These are phyloP conservation scores for Halotydeus destructor DNA, from an alignment of 1,140 invertebrate species.

Conservation along the genomic window DNA sequence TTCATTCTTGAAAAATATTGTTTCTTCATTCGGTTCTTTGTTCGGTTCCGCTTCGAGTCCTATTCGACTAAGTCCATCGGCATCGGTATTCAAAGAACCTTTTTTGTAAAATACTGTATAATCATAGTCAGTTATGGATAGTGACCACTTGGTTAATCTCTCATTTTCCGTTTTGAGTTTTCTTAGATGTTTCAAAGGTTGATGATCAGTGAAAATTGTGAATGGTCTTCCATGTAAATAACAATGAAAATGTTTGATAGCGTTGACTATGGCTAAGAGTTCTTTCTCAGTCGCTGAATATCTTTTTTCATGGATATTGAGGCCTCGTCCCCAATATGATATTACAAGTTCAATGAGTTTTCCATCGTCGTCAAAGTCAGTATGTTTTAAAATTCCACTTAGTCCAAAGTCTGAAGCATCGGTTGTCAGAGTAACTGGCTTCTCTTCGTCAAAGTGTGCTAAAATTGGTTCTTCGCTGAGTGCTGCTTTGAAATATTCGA, in stretches of 20 bases:
- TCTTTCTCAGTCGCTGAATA: slow-evolving; percentile 34
- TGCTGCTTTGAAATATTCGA: not conserved
- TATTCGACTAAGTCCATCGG: not conserved
- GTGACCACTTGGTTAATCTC: not conserved
- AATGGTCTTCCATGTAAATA: slow-evolving; percentile 28
- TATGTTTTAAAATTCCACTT: slow-evolving; percentile 1
- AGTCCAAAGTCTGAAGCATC: slow-evolving; percentile 4
- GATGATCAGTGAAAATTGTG: slow-evolving; percentile 16
- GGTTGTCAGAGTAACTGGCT: not conserved
- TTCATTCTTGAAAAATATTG: too few species aligned
- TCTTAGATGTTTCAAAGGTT: not conserved
- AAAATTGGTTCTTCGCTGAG: not conserved
- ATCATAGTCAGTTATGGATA: slow-evolving; percentile 2
- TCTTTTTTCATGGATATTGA: slow-evolving; percentile 26
- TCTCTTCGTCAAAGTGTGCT: not conserved
- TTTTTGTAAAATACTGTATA: not conserved
- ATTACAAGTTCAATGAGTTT: too few species aligned
- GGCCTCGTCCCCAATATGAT: not conserved
- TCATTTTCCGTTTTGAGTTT: not conserved
- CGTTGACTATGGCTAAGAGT: slow-evolving; percentile 28
- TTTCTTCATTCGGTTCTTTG: too few species aligned
- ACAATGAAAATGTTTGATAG: slow-evolving; percentile 28
- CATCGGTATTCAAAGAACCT: not conserved
- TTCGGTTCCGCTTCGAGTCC: too few species aligned
- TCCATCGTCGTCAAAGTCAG: too few species aligned